Conservation (phyloP, 2,797 vertebrate genomes). For the Paguma larvata region DNA sequence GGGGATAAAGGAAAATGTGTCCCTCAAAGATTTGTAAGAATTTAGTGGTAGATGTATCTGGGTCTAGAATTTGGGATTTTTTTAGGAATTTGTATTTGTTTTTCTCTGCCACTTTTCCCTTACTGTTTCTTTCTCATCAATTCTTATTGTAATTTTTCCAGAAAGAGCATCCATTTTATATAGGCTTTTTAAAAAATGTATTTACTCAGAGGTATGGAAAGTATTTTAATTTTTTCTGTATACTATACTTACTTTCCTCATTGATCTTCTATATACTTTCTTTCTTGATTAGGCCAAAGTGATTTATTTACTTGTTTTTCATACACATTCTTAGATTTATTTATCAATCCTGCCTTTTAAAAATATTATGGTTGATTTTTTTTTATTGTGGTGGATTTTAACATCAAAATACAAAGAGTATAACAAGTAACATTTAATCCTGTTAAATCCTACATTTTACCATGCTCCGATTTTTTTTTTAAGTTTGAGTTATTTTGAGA, state of each 20-base stretch:
- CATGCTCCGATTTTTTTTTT: background rate
- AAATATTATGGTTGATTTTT: background rate
- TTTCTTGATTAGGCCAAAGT: background rate
- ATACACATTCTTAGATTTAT: background rate
- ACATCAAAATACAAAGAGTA: background rate
- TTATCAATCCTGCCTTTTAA: background rate
- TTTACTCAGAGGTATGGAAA: background rate
- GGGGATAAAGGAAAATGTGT: background rate
- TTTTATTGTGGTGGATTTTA: background rate
- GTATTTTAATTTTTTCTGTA: background rate
- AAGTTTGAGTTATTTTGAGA: too few relatives aligned
- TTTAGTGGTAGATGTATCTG: background rate
- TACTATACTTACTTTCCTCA: background rate
- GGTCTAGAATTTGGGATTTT: background rate
- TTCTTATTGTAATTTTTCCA: constrained; percentile 32
- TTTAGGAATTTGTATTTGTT: background rate
- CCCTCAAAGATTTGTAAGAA: background rate
- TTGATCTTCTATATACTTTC: background rate
- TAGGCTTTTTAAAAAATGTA: background rate
- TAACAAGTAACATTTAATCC: background rate
- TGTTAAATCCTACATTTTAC: constrained; percentile 20
- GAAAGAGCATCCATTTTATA: background rate
- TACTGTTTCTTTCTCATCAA: background rate
- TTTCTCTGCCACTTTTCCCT: constrained; percentile 2
- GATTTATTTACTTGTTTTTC: background rate